phyloP scores from a whole-genome alignment of 2,797 vertebrate genomes.

The Smutsia gigantea region DNA sequence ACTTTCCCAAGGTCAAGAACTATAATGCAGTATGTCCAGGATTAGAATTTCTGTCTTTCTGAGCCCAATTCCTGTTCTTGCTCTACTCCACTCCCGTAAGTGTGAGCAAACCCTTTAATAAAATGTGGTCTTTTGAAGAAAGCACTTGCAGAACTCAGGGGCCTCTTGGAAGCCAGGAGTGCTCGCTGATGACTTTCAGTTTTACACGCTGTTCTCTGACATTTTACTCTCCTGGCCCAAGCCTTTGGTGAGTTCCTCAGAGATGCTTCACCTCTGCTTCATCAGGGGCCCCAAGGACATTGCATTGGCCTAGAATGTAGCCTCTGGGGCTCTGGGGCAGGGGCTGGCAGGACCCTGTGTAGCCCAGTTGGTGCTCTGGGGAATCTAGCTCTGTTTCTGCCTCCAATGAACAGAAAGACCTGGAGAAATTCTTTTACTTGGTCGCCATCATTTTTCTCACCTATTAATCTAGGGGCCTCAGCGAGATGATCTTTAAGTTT shows the following conservation, averaged over 20 bases:
- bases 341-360: neutral
- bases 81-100: accelerated
- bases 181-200: accelerated
- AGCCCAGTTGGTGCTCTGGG: neutral
- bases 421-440: neutral
- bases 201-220: accelerated
- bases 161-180: neutral
- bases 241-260: neutral
- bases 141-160: neutral
- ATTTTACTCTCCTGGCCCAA: accelerated
- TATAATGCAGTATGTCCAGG: neutral
- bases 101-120: neutral
- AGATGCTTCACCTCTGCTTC: neutral
- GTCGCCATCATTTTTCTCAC: neutral
- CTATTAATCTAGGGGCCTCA: neutral
- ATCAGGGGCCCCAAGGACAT: too few relatives aligned
- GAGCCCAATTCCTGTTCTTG: neutral
- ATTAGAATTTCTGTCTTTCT: neutral
- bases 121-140: neutral
- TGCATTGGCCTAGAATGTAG: neutral
- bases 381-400: neutral
- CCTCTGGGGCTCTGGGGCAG: too few relatives aligned
- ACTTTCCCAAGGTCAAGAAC: neutral
- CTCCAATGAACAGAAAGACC: neutral
- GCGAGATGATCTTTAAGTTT: neutral